Conservation (phyloP, 2,113 vertebrate genomes). For the Prochilodus magdalenae region DNA sequence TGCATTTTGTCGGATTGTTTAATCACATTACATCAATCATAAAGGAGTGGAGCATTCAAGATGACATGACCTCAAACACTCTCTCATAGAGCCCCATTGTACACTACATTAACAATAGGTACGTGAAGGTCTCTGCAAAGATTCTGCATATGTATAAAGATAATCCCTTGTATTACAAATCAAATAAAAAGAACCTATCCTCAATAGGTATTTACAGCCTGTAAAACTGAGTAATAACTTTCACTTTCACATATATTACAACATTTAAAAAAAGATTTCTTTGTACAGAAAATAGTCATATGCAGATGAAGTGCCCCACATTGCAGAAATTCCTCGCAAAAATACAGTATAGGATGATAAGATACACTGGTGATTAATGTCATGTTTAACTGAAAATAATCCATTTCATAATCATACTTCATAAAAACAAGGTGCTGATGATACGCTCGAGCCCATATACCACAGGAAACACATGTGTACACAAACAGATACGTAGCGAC, state of each 20-base stretch:
- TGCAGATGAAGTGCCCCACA: conserved; percentile 74
- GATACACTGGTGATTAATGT: conserved; percentile 75
- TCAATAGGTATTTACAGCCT: conserved; percentile 86
- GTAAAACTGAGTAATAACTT: conserved; percentile 88
- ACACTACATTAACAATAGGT: conserved; percentile 75
- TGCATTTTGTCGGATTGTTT: conserved; percentile 51
- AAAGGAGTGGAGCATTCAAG: conserved; percentile 61
- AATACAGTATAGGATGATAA: conserved; percentile 76
- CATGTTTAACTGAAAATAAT: conserved; percentile 76
- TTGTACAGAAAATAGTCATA: conserved; percentile 88
- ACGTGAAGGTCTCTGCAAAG: conserved; percentile 77
- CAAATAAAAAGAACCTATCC: conserved; percentile 82
- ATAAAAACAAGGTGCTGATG: conserved; percentile 79
- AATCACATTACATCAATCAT: conserved; percentile 60
- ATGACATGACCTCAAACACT: conserved; percentile 46
- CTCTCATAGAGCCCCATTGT: conserved; percentile 67
- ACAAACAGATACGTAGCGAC: conserved; percentile 69
- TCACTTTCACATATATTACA: conserved; percentile 88
- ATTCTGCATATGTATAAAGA: conserved; percentile 78
- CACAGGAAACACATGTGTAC: conserved; percentile 71
- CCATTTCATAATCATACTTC: conserved; percentile 68
- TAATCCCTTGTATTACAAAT: conserved; percentile 76
- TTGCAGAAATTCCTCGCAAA: conserved; percentile 69
- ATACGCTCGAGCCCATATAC: conserved; percentile 75
- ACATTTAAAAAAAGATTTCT: conserved; percentile 79